phyloP scores from a whole-genome alignment of 1,140 invertebrate species.

The Oryzaephilus surinamensis region DNA sequence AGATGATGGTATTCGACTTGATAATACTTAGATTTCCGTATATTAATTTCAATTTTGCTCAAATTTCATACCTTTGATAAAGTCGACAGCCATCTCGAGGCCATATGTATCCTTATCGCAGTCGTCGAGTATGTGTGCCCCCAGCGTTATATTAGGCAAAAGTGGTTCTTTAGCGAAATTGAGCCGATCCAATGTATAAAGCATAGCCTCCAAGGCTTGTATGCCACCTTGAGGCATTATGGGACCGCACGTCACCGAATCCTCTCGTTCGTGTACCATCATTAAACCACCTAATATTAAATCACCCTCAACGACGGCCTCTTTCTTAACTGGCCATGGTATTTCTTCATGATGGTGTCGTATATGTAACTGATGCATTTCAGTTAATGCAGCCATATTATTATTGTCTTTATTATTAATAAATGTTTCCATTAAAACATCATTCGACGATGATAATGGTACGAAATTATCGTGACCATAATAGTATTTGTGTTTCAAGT shows the following conservation, averaged over 20 bases:
- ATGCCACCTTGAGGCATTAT: slow-evolving; percentile 92
- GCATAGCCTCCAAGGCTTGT: slow-evolving; percentile 84
- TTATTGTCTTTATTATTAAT: too few relatives aligned
- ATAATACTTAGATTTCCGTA: too few relatives aligned
- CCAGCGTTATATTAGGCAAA: slow-evolving; percentile 69
- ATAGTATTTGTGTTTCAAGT: too few relatives aligned
- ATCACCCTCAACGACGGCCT: slow-evolving; percentile 74
- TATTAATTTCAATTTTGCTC: too few relatives aligned
- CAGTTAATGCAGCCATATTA: too few relatives aligned
- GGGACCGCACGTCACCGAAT: slow-evolving; percentile 70
- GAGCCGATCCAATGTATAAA: slow-evolving; percentile 79
- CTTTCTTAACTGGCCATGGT: slow-evolving; percentile 74
- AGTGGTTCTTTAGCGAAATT: slow-evolving; percentile 54
- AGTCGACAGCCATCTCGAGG: slow-evolving; percentile 91
- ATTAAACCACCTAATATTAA: slow-evolving; percentile 80
- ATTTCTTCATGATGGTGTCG: slow-evolving; percentile 19
- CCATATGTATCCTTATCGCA: slow-evolving; percentile 96
- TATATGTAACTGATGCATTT: too few relatives aligned
- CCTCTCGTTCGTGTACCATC: slow-evolving; percentile 92
- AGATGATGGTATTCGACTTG: too few relatives aligned
- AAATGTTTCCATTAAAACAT: too few relatives aligned
- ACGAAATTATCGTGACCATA: too few relatives aligned
- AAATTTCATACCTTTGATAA: slow-evolving; percentile 95
- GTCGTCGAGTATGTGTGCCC: slow-evolving; percentile 85
- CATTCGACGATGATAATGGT: too few relatives aligned